Conservation (phyloP, 2,113 vertebrate species). For the Gobiocypris rarus region DNA sequence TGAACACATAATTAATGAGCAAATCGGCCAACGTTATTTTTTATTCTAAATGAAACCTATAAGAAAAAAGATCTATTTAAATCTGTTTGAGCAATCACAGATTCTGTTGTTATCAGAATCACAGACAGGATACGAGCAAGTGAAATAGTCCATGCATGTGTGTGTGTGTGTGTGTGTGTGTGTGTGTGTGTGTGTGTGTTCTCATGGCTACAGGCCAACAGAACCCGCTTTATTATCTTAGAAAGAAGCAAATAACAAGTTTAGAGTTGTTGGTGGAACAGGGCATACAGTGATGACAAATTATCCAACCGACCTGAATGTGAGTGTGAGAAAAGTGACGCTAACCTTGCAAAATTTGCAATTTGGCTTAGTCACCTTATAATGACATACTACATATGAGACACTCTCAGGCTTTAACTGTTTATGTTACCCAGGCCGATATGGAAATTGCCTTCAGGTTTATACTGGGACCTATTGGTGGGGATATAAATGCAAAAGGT, state of each 20-base stretch:
- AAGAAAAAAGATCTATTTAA: no score
- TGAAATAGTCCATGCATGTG: not conserved
- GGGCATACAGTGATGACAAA: not conserved
- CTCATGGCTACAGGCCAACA: slow-evolving; percentile 26
- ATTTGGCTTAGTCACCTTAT: not conserved
- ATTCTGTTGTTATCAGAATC: not conserved
- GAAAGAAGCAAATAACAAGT: slow-evolving; percentile 1
- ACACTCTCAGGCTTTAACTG: not conserved
- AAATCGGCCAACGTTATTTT: not conserved
- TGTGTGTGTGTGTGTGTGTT: no score
- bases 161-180: no score
- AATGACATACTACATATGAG: not conserved
- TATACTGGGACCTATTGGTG: not conserved
- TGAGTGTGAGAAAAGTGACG: not conserved
- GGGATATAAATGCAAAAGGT: not conserved
- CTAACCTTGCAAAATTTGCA: no score
- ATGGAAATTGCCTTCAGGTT: not conserved
- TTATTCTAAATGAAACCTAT: not conserved
- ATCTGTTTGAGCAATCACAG: not conserved
- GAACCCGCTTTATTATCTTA: not conserved
- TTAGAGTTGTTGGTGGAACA: slow-evolving; percentile 7
- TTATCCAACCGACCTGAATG: not conserved
- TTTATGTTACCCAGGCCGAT: not conserved
- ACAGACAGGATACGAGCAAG: not conserved
- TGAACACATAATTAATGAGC: not conserved